phyloP scores from a whole-genome alignment of 23 tunicate species.

The Styela clava region DNA sequence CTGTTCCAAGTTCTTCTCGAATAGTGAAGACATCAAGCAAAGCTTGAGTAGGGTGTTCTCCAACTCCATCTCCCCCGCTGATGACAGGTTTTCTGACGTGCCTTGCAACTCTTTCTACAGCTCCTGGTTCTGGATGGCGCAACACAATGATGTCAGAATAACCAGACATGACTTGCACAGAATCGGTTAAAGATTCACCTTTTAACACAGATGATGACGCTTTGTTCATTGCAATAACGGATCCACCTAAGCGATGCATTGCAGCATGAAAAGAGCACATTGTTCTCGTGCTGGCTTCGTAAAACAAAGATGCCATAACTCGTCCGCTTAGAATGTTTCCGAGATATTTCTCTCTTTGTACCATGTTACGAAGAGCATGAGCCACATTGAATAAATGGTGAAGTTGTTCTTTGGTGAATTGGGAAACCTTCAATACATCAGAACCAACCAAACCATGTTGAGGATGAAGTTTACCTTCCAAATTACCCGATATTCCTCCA shows the following conservation, averaged over 20 bases:
- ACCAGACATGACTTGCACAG: constrained; percentile 71
- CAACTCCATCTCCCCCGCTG: constrained; percentile 83
- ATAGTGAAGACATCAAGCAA: constrained; percentile 91
- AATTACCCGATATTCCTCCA: constrained; percentile 22
- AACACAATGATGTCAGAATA: constrained; percentile 80
- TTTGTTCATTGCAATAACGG: constrained; percentile 69
- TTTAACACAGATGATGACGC: constrained; percentile 56
- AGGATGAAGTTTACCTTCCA: constrained; percentile 2
- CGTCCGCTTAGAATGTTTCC: constrained; percentile 68
- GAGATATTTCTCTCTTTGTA: constrained; percentile 38
- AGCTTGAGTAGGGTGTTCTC: constrained; percentile 97
- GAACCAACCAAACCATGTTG: constrained; percentile 43
- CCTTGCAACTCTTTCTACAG: constrained; percentile 40
- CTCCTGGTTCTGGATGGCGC: constrained; percentile 91
- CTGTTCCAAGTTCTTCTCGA: constrained; percentile 93
- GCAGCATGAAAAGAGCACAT: constrained; percentile 84
- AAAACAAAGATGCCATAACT: constrained; percentile 73
- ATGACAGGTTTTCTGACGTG: constrained; percentile 62
- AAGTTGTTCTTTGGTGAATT: constrained; percentile 63
- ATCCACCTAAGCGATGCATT: constrained; percentile 84
- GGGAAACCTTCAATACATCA: constrained; percentile 46
- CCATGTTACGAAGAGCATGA: constrained; percentile 46
- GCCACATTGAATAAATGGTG: constrained; percentile 80
- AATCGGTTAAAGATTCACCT: constrained; percentile 80
- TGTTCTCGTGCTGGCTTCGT: constrained; percentile 89